Percentiles rank a stretch among this genome's conserved stretches.
These are phyloP conservation scores for Monodelphis domestica DNA, from an alignment of 2,797 vertebrate genomes.

Conservation along the genomic window DNA sequence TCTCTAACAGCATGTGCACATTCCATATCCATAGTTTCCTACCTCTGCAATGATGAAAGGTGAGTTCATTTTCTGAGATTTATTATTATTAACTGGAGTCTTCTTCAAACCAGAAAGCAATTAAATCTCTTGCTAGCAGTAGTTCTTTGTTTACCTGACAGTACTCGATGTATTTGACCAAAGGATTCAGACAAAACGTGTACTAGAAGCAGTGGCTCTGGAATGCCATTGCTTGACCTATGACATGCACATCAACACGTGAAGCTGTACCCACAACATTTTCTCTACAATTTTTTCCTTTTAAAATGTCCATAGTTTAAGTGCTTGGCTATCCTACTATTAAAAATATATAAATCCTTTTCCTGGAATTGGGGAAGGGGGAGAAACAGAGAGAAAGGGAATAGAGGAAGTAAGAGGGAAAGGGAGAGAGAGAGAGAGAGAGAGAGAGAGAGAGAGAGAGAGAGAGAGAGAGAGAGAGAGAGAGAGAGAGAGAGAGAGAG, in stretches of 20 bases:
- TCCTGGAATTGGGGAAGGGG: background rate
- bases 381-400: background rate
- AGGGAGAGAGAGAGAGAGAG: background rate
- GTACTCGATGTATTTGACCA: background rate
- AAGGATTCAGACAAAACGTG: background rate
- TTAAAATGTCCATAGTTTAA: background rate
- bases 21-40: background rate
- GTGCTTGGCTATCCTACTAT: background rate
- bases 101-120: background rate
- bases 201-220: background rate
- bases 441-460: background rate
- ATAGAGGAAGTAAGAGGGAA: too few species aligned
- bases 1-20: background rate
- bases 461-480: too few species aligned
- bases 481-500: background rate
- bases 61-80: background rate
- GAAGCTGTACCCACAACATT: background rate
- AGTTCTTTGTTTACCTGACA: background rate
- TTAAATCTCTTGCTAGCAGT: background rate
- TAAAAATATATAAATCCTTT: background rate
- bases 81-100: background rate
- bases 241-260: background rate
- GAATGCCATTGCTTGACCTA: background rate
- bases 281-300: background rate
- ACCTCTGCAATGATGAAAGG: background rate